Percentiles rank a stretch among this genome's conserved stretches.
Conservation (phyloP, 2,888 invertebrate species). For the Adela reaumurella region DNA sequence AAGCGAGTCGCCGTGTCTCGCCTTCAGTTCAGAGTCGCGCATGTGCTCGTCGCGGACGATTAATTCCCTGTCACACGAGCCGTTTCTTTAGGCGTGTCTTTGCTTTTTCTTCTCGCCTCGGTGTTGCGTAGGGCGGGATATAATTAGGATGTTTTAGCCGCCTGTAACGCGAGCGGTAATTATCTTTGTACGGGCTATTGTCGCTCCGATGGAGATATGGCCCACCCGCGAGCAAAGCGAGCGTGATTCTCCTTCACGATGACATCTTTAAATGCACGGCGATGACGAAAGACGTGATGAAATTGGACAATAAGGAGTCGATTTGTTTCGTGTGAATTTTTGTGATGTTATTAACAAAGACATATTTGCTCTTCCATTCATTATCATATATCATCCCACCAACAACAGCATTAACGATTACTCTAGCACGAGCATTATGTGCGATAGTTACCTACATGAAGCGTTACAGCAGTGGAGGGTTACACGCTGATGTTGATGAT, state of each 20-base stretch:
- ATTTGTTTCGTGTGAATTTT: no score
- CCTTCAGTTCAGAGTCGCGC: constrained; percentile 15
- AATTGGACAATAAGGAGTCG: no score
- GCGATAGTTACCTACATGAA: no score
- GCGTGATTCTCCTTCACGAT: neutral
- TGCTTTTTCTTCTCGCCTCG: constrained; percentile 42
- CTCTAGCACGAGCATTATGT: no score
- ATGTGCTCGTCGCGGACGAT: constrained; percentile 51
- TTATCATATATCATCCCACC: no score
- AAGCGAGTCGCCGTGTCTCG: neutral
- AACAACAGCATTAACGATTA: no score
- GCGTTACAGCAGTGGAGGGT: no score
- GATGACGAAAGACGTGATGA: no score
- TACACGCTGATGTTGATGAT: no score
- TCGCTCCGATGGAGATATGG: neutral
- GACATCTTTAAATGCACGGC: no score
- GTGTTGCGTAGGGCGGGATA: constrained; percentile 25
- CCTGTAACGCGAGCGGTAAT: neutral
- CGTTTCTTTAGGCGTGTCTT: constrained; percentile 45
- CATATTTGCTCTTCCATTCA: no score
- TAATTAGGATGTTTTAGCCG: constrained; percentile 50
- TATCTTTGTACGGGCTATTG: neutral
- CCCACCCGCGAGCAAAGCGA: neutral
- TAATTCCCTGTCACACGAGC: constrained; percentile 55
- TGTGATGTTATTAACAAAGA: no score